These are phyloP conservation scores for Drosophila emarginata DNA, from an alignment of 2,888 invertebrate genomes.

Conservation along the genomic window DNA sequence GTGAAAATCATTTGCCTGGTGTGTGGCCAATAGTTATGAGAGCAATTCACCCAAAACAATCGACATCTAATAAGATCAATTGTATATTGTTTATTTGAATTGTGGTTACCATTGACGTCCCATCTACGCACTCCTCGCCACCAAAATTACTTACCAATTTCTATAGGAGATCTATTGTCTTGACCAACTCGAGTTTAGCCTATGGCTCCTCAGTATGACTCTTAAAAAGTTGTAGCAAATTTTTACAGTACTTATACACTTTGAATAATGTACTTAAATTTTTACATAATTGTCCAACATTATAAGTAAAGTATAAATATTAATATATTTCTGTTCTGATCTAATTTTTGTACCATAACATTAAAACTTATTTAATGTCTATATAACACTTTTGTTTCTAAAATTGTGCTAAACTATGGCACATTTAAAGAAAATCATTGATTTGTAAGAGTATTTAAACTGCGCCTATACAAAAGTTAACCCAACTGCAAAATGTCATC, in stretches of 20 bases:
- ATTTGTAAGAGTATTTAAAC: background rate
- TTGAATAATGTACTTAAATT: background rate
- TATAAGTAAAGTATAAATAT: too few species aligned
- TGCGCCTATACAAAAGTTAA: background rate
- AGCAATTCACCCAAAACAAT: constrained; percentile 57
- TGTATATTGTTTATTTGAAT: constrained; percentile 70
- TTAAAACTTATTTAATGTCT: too few species aligned
- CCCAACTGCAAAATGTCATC: constrained; percentile 57
- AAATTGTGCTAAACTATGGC: too few species aligned
- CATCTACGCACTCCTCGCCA: background rate
- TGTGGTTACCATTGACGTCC: constrained; percentile 57
- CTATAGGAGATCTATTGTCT: constrained; percentile 51
- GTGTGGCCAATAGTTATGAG: constrained; percentile 46
- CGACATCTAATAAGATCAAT: constrained; percentile 64
- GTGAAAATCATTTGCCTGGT: constrained; percentile 37
- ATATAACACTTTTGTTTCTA: too few species aligned
- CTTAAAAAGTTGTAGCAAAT: background rate
- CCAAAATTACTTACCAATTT: constrained; percentile 55
- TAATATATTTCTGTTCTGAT: too few species aligned
- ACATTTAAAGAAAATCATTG: too few species aligned
- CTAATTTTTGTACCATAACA: too few species aligned
- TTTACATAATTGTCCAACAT: constrained; percentile 47
- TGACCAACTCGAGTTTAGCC: constrained; percentile 35
- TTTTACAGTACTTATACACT: background rate
- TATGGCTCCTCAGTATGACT: constrained; percentile 50